Evolutionary conservation across 2,113 vertebrate genomes (phyloP), one percentile per base, ranked within the genome.

Genomic region (Megaleporinus macrocephalus): DNA sequence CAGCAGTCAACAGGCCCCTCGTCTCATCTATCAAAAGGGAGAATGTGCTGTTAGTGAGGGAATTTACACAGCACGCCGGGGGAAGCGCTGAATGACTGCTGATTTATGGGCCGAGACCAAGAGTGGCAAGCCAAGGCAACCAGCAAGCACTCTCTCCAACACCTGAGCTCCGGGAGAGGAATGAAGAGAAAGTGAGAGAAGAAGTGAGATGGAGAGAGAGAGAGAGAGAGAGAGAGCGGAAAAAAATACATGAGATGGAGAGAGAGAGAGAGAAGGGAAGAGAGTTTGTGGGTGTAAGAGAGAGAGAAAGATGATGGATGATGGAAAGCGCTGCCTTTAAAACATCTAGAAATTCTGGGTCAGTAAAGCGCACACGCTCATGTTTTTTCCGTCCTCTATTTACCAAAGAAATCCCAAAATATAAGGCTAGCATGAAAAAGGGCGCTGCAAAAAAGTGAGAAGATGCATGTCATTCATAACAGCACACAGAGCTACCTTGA

Each of bases 41-140:
- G 92, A 87, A 86, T 79, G 81, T 88, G 88, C 86, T 86, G 90
- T 87, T 90, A 89, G 90, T 73, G 84, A 86, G 85, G 85, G 91
- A 90, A 94, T 93, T 92, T 92, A 93, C 91, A 90, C 87, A 89
- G 88, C 84, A 83, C 69, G 73, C 89, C 83, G 80, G 88, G 92
- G 33, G 90, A 90, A 90, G 90, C 89, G 90, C 86, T 91, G 91
- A 94, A 94, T 94, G 92, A 93, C 85, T 86, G 73, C 87, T 90
- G 93, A 94, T 92, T 93, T 93, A 93, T 92, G 92, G 88, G 86
- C 81, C 51, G 63, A 76, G 87, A 90, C 86, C 83, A 86, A 77
- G 85, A 78, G 86, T 86, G 87, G 88, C 90, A 84, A 86, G 90
- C 84, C 83, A 72, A 88, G 84, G 86, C 89, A 90, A 90, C 90